phyloP scores from a whole-genome alignment of 2,113 vertebrate genomes.

The Mirza zaza region DNA sequence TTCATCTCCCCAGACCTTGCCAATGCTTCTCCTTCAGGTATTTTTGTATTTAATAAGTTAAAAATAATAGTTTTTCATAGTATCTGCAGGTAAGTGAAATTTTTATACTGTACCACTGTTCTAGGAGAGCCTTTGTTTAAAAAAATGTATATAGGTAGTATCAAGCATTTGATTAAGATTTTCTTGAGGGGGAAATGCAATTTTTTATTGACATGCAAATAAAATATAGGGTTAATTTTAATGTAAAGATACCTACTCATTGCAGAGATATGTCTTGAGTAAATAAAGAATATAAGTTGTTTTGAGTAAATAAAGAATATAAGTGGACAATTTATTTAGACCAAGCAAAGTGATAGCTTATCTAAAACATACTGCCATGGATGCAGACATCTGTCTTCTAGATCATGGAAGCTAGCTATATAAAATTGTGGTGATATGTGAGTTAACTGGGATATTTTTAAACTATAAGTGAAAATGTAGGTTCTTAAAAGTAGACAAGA shows the following conservation, averaged over 20 bases:
- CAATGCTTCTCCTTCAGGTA: neutral
- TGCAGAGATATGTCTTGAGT: neutral
- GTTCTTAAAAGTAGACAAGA: neutral
- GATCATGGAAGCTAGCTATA: neutral
- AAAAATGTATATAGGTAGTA: neutral
- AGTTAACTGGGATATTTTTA: neutral
- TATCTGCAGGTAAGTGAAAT: neutral
- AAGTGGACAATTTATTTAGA: neutral
- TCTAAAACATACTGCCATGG: neutral
- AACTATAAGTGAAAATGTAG: neutral
- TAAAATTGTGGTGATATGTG: neutral
- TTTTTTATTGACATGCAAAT: neutral
- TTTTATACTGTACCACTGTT: neutral
- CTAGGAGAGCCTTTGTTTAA: neutral
- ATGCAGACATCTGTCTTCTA: neutral
- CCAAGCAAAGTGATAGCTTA: neutral
- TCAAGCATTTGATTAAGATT: neutral
- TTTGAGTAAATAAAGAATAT: neutral
- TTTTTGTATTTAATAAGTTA: neutral
- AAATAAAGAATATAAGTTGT: neutral
- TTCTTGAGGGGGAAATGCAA: neutral
- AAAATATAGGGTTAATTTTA: conserved; percentile 15
- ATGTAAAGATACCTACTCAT: neutral
- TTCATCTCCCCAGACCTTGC: neutral
- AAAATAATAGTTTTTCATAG: neutral